Percentiles rank a stretch among this genome's conserved stretches.
These are phyloP conservation scores for Plebejus melissa DNA, from an alignment of 2,888 invertebrate genomes.

Conservation along the genomic window DNA sequence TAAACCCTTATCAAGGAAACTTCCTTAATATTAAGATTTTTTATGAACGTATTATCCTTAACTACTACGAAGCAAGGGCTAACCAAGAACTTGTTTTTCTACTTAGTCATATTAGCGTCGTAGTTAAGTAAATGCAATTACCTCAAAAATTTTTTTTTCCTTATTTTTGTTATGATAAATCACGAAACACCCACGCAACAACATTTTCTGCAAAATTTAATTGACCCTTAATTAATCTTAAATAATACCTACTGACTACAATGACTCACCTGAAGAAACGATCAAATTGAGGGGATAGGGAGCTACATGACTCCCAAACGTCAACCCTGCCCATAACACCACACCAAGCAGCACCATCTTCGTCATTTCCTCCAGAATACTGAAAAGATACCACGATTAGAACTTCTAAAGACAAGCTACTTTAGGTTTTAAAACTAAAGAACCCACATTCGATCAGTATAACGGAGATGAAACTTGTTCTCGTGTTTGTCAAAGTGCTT, in stretches of 20 bases:
- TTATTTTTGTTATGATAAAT: constrained; percentile 4
- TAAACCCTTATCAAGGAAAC: neutral
- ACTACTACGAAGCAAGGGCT: neutral
- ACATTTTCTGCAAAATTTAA: neutral
- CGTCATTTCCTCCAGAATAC: constrained; percentile 74
- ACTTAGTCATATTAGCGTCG: constrained; percentile 1
- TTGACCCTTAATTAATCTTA: neutral
- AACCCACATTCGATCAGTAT: constrained; percentile 16
- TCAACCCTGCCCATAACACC: constrained; percentile 69
- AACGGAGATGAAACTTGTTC: neutral
- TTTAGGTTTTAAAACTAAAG: neutral
- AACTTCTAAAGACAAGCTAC: neutral
- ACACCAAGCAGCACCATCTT: constrained; percentile 69
- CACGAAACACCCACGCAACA: neutral
- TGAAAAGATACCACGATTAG: constrained; percentile 43
- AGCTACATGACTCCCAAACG: constrained; percentile 66
- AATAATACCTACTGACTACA: neutral
- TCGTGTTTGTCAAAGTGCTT: neutral
- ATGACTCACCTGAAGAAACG: constrained; percentile 53
- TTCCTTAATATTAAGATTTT: neutral
- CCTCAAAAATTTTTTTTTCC: neutral
- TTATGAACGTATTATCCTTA: neutral
- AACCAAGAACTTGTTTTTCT: neutral
- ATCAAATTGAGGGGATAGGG: constrained; percentile 70
- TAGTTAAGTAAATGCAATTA: neutral